Base-by-base conservation (phyloP, 2,888 invertebrate genomes). In the Andrena haemorrhoa region DNA sequence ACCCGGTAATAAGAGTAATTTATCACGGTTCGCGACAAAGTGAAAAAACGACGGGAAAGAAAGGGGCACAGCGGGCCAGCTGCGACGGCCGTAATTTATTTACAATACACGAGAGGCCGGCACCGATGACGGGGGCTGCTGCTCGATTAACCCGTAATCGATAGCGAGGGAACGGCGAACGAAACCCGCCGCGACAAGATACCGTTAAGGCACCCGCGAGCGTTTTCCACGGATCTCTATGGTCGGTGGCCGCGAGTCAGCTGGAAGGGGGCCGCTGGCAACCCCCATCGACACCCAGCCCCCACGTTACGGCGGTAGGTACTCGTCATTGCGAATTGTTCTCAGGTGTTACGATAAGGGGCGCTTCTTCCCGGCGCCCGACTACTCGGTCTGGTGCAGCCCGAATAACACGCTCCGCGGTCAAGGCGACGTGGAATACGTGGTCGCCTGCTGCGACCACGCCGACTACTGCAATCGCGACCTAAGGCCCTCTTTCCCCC, bases 381-480 rank as follows among this genome's bases (percentile, higher is more conserved):
- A 92, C 72, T 92, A 90, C 87, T 90, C 93, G 77, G 84, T 92
- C 86, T 94, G 93, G 93, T 94, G 94, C 89, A 89, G 83, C 84
- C 87, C 89, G 84, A 91, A 91, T 84, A 91, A 88, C 77, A 91
- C 90, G 47, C 90, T 90, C 47, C 89, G 88, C 88, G 91, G 90
- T 85, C 90, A 90, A 82, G 92, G 88, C 75, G 91, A 89, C 94
- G 96, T 96, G 95, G 95, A 96, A 93, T 96, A 96, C 95, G 95
- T 96, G 94, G 96, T 97, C 95, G 95, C 95, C 93, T 97, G 97
- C 96, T 97, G 97, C 96, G 96, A 96, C 94, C 95, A 96, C 93
- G 95, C 95, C 94, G 94, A 95, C 94, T 96, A 96, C 96, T 97
- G 97, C 96, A 97, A 97, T 95, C 95, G 94, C 92, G 95, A 95